These are phyloP conservation scores for Standfussiana lucernea DNA, from an alignment of 2,888 invertebrate genomes.

Conservation along the genomic window DNA sequence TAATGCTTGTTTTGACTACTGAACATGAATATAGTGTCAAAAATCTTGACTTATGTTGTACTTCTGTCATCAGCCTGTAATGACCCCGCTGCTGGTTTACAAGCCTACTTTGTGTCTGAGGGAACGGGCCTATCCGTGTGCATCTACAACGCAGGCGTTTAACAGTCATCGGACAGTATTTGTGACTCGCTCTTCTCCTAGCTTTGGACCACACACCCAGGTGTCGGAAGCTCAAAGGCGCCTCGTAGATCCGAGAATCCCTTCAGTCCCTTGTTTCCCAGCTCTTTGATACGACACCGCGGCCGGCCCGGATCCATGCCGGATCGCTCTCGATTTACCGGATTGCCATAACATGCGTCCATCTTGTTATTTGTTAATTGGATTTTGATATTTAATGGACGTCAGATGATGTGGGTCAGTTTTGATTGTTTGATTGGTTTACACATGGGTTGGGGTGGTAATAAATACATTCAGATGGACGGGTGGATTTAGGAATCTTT, in stretches of 20 bases:
- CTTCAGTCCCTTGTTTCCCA: conserved; percentile 67
- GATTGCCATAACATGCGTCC: conserved; percentile 36
- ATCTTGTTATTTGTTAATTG: conserved; percentile 59
- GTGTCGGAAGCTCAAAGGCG: conserved; percentile 67
- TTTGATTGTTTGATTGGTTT: conserved; percentile 51
- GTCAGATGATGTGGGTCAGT: conserved; percentile 40
- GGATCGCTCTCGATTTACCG: conserved; percentile 33
- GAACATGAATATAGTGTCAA: neutral
- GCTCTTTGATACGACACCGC: conserved; percentile 66
- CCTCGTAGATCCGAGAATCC: conserved; percentile 58
- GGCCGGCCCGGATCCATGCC: conserved; percentile 34
- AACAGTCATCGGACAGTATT: neutral
- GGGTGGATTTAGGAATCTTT: conserved; percentile 1
- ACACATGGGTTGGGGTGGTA: conserved; percentile 9
- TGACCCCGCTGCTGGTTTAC: neutral
- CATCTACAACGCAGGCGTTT: neutral
- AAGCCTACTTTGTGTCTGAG: neutral
- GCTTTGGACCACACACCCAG: conserved; percentile 41
- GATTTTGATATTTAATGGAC: conserved; percentile 53
- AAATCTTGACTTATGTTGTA: neutral
- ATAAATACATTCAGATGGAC: conserved; percentile 32
- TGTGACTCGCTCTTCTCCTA: conserved; percentile 11
- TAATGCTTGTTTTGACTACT: neutral
- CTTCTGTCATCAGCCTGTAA: neutral
- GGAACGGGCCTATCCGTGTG: too few relatives aligned